Percentiles rank a stretch among this genome's conserved stretches.
Conservation (phyloP, 2,113 vertebrate genomes). For the Bungarus multicinctus region DNA sequence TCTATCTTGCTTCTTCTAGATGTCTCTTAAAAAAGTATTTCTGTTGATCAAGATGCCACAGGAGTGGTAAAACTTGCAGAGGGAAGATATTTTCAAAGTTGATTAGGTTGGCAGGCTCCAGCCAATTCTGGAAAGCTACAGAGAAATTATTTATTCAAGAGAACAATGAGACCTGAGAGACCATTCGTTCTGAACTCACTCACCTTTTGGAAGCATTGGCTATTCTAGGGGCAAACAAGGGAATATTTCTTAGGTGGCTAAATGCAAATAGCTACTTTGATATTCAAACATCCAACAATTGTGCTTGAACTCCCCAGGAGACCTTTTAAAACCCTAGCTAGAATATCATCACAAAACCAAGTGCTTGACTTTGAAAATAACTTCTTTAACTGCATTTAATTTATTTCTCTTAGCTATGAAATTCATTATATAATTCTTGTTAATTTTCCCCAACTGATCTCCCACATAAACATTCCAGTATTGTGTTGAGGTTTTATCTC, state of each 20-base stretch:
- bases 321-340: slow-evolving; percentile 15
- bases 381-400: slow-evolving; percentile 14
- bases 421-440: slow-evolving; percentile 38
- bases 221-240: background rate
- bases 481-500: slow-evolving; percentile 35
- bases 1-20: background rate
- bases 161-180: background rate
- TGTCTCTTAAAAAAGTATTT: background rate
- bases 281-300: slow-evolving; percentile 30
- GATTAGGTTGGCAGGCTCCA: background rate
- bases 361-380: slow-evolving; percentile 33
- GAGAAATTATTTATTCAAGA: background rate
- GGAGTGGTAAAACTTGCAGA: background rate
- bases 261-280: slow-evolving; percentile 26
- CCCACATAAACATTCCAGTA: background rate
- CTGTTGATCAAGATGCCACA: background rate
- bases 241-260: background rate
- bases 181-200: background rate
- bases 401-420: slow-evolving; percentile 26
- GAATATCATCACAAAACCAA: slow-evolving; percentile 24
- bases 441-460: slow-evolving; percentile 2
- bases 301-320: slow-evolving; percentile 32
- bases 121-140: background rate
- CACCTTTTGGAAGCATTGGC: background rate
- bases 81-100: background rate